A percentile compares a stretch with the other conserved stretches of the same genome.
phyloP scores from a whole-genome alignment of 2,888 invertebrate genomes.

The Sarcophaga caerulescens region DNA sequence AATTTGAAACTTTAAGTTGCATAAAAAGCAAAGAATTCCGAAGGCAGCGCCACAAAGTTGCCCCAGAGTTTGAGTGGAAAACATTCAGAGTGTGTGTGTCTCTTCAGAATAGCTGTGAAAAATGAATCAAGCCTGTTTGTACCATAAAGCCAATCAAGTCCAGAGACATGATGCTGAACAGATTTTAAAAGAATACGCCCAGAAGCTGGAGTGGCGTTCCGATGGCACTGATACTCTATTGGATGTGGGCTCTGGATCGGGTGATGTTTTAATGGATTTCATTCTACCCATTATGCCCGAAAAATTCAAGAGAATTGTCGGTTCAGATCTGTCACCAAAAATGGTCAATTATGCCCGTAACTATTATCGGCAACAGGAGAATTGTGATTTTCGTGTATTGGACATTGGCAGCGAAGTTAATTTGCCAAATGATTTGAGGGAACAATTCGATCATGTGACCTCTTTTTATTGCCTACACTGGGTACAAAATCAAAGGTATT shows the following conservation, averaged over 20 bases:
- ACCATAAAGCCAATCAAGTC: conserved; percentile 86
- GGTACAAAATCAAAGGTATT: conserved; percentile 84
- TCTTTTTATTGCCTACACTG: conserved; percentile 91
- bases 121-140: conserved; percentile 86
- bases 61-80: background rate
- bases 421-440: conserved; percentile 81
- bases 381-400: conserved; percentile 79
- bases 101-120: background rate
- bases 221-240: conserved; percentile 82
- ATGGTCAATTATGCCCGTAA: conserved; percentile 87
- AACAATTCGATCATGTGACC: conserved; percentile 85
- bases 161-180: conserved; percentile 86
- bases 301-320: conserved; percentile 83
- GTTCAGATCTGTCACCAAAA: conserved; percentile 86
- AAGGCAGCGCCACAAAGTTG: background rate
- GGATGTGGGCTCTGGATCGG: conserved; percentile 90
- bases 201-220: conserved; percentile 84
- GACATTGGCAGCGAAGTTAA: conserved; percentile 82
- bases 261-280: conserved; percentile 85
- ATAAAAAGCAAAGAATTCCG: conserved; percentile 31
- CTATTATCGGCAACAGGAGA: conserved; percentile 80
- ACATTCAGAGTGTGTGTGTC: background rate
- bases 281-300: conserved; percentile 84
- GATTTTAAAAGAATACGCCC: conserved; percentile 85
- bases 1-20: conserved; percentile 10